Conservation (phyloP, 35 echinoderm and acorn worm genomes). For the Acanthaster planci region DNA sequence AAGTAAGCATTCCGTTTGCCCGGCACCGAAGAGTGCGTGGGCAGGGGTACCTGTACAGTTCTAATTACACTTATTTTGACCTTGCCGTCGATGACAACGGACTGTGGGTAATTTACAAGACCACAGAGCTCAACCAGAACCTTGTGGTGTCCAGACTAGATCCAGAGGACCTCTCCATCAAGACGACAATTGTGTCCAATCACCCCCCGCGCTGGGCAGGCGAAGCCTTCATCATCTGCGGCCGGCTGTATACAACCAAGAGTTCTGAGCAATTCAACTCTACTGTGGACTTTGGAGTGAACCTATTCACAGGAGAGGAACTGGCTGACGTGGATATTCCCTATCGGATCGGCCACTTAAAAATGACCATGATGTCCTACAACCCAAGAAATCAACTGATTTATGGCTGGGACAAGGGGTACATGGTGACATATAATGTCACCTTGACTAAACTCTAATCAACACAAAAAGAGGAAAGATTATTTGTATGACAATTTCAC, state of each 20-base stretch:
- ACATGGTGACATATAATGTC: constrained; percentile 54
- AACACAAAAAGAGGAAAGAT: too few relatives aligned
- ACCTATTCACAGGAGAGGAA: constrained; percentile 46
- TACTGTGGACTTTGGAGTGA: constrained; percentile 61
- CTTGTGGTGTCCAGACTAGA: constrained; percentile 50
- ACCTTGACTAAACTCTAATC: neutral
- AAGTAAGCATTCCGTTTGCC: constrained; percentile 25
- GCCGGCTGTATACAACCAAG: constrained; percentile 67
- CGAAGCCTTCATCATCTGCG: constrained; percentile 69
- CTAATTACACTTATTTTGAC: constrained; percentile 64
- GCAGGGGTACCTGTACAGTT: constrained; percentile 36
- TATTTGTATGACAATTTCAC: too few relatives aligned
- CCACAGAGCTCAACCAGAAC: constrained; percentile 34
- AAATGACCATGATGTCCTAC: constrained; percentile 59
- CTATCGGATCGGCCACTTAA: constrained; percentile 36
- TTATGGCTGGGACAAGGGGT: constrained; percentile 66
- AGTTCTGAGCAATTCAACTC: constrained; percentile 37
- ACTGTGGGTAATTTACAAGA: constrained; percentile 69
- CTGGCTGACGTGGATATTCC: constrained; percentile 34
- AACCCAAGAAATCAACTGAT: constrained; percentile 51
- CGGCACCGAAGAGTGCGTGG: neutral
- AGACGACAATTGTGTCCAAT: constrained; percentile 59
- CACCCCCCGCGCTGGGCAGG: constrained; percentile 41
- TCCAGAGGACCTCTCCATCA: constrained; percentile 35
- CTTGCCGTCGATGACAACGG: constrained; percentile 73